Evolutionary conservation across 2,797 vertebrate species (phyloP).

Genomic region (Scomberomorus guttatus): DNA sequence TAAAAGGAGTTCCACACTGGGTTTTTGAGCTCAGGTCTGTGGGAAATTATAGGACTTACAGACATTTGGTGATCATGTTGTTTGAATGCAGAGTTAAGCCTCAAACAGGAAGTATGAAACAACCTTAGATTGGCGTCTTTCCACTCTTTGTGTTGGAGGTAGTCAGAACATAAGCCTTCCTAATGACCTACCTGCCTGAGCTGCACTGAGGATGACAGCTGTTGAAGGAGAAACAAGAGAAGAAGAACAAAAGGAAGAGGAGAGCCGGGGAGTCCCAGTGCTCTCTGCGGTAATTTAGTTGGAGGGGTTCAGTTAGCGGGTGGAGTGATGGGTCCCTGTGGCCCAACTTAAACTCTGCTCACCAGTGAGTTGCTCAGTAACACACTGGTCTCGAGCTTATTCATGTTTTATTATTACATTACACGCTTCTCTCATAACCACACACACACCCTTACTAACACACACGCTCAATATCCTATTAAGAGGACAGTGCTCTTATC

Average conservation of each 20-base stretch:
- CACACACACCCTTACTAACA: conserved; percentile 63
- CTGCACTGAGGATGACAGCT: conserved; percentile 37
- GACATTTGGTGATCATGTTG: neutral
- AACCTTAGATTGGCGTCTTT: conserved; percentile 14
- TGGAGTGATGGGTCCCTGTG: conserved; percentile 75
- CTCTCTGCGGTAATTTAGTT: conserved; percentile 70
- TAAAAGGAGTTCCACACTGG: neutral
- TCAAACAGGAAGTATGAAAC: conserved; percentile 7
- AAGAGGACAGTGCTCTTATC: conserved; percentile 74
- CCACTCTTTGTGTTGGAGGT: conserved; percentile 4
- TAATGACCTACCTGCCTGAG: conserved; percentile 46
- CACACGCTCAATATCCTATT: conserved; percentile 76
- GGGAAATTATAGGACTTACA: neutral
- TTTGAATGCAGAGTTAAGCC: conserved; percentile 1
- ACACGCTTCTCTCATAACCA: conserved; percentile 72
- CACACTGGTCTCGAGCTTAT: conserved; percentile 67
- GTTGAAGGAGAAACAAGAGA: conserved; percentile 48
- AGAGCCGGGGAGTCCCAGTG: conserved; percentile 54
- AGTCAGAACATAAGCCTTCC: conserved; percentile 14
- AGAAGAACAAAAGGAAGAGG: conserved; percentile 52
- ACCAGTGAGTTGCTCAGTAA: conserved; percentile 63
- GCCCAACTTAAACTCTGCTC: conserved; percentile 75
- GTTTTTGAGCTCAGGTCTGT: neutral
- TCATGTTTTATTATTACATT: conserved; percentile 80
- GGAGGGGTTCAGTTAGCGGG: conserved; percentile 71